Conservation (phyloP, 1,140 invertebrate genomes). For the Anagrus nilaparvatae region DNA sequence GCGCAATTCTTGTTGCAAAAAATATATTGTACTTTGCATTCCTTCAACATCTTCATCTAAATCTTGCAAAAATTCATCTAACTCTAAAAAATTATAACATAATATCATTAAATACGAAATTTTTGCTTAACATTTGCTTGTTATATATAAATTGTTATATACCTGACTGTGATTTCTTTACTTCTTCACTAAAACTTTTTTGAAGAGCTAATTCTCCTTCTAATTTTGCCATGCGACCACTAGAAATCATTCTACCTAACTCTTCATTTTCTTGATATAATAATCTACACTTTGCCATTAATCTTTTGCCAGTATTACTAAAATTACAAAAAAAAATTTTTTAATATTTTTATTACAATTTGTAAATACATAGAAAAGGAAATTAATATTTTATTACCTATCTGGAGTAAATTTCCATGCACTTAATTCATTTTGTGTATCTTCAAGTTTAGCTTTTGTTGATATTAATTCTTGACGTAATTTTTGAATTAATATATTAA, state of each 20-base stretch:
- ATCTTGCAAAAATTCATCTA: conserved; percentile 92
- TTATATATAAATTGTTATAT: conserved; percentile 21
- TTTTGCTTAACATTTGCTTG: background rate
- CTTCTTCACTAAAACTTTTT: conserved; percentile 91
- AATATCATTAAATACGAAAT: background rate
- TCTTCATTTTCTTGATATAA: conserved; percentile 99
- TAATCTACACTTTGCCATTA: conserved; percentile 94
- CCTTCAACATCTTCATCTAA: conserved; percentile 96
- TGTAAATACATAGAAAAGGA: background rate
- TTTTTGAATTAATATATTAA: conserved; percentile 87
- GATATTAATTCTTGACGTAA: conserved; percentile 84
- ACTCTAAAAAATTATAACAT: conserved; percentile 50
- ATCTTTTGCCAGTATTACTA: conserved; percentile 87
- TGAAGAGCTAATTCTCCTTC: conserved; percentile 92
- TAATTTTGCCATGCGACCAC: conserved; percentile 87
- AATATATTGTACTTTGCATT: conserved; percentile 94
- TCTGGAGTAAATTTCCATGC: conserved; percentile 99
- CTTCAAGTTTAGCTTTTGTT: conserved; percentile 84
- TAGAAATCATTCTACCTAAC: conserved; percentile 89
- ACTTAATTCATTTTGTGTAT: conserved; percentile 94
- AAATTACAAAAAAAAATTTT: conserved; percentile 20
- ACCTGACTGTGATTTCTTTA: conserved; percentile 95
- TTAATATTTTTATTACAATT: no score
- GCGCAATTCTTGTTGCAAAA: conserved; percentile 83
- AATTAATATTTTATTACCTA: conserved; percentile 48